Conservation (phyloP, 2,797 vertebrate species). For the Odontamblyopus rebecca region DNA sequence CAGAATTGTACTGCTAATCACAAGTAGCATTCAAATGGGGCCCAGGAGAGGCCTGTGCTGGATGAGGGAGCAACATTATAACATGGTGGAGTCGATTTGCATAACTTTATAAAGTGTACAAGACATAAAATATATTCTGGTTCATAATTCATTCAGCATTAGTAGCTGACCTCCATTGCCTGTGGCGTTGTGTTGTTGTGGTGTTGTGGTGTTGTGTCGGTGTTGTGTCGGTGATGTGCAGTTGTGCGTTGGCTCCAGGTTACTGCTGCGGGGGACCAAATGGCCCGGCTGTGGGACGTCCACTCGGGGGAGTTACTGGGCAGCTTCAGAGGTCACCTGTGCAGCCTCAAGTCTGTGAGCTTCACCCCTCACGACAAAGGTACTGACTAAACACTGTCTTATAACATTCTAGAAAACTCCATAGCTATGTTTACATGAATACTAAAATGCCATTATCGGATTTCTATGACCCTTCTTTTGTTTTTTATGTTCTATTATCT, state of each 20-base stretch:
- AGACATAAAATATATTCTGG: no score
- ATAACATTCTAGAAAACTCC: no score
- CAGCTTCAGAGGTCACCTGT: constrained; percentile 93
- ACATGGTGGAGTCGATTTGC: no score
- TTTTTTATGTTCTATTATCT: not conserved
- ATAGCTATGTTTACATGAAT: no score
- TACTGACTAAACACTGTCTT: constrained; percentile 6
- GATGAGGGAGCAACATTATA: no score
- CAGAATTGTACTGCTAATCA: no score
- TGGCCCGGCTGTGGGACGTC: constrained; percentile 93
- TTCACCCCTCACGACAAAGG: constrained; percentile 91
- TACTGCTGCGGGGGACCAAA: constrained; percentile 95
- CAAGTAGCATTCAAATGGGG: no score
- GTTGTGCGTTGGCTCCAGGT: constrained; percentile 75
- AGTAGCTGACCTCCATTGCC: not conserved
- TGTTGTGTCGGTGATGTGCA: not conserved
- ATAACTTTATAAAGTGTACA: no score
- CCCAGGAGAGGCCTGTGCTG: no score
- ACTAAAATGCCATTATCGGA: no score
- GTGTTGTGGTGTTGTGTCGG: not conserved
- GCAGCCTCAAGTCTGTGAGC: constrained; percentile 94
- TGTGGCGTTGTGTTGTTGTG: not conserved
- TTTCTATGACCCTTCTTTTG: not conserved
- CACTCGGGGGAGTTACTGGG: constrained; percentile 86
- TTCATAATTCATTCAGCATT: no score